Conservation (phyloP, 2,113 vertebrate genomes). For the Cnemophilus loriae region DNA sequence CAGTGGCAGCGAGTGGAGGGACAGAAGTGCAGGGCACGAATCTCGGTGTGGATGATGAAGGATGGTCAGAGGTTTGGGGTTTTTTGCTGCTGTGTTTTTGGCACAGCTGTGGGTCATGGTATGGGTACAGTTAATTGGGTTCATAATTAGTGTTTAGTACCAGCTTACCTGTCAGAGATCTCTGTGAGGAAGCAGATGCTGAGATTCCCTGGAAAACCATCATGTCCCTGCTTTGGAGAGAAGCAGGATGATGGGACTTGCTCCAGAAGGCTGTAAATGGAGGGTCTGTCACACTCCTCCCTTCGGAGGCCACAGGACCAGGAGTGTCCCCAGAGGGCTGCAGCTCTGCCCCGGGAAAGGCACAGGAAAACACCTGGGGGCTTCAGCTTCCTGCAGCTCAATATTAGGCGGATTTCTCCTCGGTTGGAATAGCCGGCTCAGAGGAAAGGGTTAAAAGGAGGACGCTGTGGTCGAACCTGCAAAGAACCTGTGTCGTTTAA, state of each 20-base stretch:
- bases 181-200: neutral
- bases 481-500: neutral
- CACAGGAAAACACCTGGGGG: no score
- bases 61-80: neutral
- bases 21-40: neutral
- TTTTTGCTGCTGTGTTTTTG: neutral
- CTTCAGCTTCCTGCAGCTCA: neutral
- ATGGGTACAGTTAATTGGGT: neutral
- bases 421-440: neutral
- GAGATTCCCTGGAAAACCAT: neutral
- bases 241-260: neutral
- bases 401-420: neutral
- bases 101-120: neutral
- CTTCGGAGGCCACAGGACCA: neutral
- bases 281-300: neutral
- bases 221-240: accelerated
- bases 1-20: neutral
- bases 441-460: constrained; percentile 32
- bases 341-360: neutral
- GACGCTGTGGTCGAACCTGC: neutral
- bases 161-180: neutral
- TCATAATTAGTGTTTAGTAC: neutral
- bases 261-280: neutral
- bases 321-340: neutral
- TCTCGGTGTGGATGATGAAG: neutral